Base-by-base conservation (phyloP, 2,113 vertebrate species). In the Ariopsis seemanni region DNA sequence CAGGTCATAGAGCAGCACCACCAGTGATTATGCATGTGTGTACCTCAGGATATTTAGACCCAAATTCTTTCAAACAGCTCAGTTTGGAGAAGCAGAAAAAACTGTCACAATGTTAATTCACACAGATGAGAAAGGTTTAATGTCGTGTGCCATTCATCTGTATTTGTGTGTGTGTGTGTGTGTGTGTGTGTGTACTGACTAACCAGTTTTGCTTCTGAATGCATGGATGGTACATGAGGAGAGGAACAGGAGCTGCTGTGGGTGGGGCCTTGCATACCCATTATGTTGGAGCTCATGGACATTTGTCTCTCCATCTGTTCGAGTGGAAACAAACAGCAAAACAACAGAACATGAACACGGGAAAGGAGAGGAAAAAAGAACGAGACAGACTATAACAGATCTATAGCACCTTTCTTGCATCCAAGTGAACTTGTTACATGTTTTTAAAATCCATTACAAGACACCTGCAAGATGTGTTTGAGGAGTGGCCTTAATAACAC, bases 121-220 rank as follows among this genome's bases (percentile, higher is more conserved):
- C 69, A 42, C 69, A 72, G 48, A 48, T 77, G 48, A 77, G 48
- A n/a, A 52, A 11, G 17, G 72, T 50, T 42, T 75, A 20, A 50
- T 50, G 42, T 9, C 50, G 3, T 17, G 14, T 42, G 30, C n/a
- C 25, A 25, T 57, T 17, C 15, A 71, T 20, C 20, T 30, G 22
- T 48, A 58, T 79, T 85, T 78, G 87, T 83, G 79, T 86, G 84
- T 90, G 90, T 87, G 87, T 87, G 90, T 78, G 80, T 60, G 20
- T 11, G 78, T 25, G 71, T 5, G 5, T 53, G 52, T 52, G 25
- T 58, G 63, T 14, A n/a, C 20, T 11, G 77, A 94, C 94, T 95
- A 92, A 99, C 98, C 97, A 99, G 97, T 96, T 99, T 99, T 94
- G 98, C 97, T 93, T 99, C 98, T 90, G 98, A 99, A 94, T 99